Percentiles rank a stretch among this genome's conserved stretches.
These are phyloP conservation scores for Eristalis intricaria DNA, from an alignment of 2,888 invertebrate genomes.

Conservation along the genomic window DNA sequence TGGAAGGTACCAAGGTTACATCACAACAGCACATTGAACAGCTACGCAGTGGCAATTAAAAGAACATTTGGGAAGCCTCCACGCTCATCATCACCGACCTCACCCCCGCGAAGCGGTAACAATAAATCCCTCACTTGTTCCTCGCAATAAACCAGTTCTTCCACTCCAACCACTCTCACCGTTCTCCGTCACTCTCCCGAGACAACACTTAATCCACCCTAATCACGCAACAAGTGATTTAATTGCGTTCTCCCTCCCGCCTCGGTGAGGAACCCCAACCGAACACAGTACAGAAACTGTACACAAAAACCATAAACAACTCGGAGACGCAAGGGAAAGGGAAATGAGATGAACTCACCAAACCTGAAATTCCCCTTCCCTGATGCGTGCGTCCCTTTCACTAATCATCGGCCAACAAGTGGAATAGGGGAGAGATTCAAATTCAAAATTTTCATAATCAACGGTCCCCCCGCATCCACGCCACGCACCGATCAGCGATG, in stretches of 20 bases:
- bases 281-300: neutral
- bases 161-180: constrained; percentile 37
- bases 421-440: neutral
- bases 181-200: neutral
- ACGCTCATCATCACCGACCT: no score
- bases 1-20: no score
- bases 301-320: constrained; percentile 57
- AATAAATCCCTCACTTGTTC: constrained; percentile 61
- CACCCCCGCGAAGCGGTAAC: neutral
- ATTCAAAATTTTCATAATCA: constrained; percentile 32
- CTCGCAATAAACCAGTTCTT: constrained; percentile 42
- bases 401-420: constrained; percentile 41
- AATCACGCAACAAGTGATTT: constrained; percentile 58
- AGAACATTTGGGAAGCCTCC: neutral
- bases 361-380: constrained; percentile 52
- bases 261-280: neutral
- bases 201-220: constrained; percentile 19
- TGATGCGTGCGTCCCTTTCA: constrained; percentile 42
- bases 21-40: no score
- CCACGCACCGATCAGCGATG: constrained; percentile 15
- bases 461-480: constrained; percentile 27
- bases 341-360: constrained; percentile 31
- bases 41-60: neutral
- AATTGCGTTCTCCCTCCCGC: neutral
- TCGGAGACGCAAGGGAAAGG: constrained; percentile 20